These are phyloP conservation scores for Mythimna impura DNA, from an alignment of 2,888 invertebrate species.

Conservation along the genomic window DNA sequence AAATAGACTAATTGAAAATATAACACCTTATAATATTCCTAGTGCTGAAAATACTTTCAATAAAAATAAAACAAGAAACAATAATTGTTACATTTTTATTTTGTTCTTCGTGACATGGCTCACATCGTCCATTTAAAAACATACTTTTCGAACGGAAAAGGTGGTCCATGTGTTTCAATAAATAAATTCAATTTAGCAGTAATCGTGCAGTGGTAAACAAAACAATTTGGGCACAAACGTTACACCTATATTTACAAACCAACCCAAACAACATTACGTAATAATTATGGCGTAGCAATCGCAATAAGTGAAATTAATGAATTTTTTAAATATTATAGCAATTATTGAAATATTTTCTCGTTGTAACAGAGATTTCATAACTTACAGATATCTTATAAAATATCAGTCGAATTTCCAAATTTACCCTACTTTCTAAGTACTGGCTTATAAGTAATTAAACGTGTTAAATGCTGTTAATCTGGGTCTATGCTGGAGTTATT, in stretches of 20 bases:
- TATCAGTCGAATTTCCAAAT: slow-evolving; percentile 87
- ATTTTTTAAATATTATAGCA: slow-evolving; percentile 56
- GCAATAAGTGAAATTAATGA: slow-evolving; percentile 48
- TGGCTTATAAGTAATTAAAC: slow-evolving; percentile 79
- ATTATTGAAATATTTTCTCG: slow-evolving; percentile 58
- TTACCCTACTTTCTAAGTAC: slow-evolving; percentile 78
- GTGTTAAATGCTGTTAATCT: slow-evolving; percentile 71
- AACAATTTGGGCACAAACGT: slow-evolving; percentile 72
- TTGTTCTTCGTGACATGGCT: slow-evolving; percentile 81
- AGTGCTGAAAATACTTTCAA: not conserved
- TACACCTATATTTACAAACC: slow-evolving; percentile 84
- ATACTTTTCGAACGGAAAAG: slow-evolving; percentile 88
- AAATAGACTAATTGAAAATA: too few relatives aligned
- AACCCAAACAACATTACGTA: slow-evolving; percentile 74
- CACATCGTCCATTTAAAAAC: slow-evolving; percentile 88
- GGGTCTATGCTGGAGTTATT: slow-evolving; percentile 79
- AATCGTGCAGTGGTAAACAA: slow-evolving; percentile 76
- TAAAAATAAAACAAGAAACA: slow-evolving; percentile 58
- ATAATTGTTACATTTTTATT: slow-evolving; percentile 70
- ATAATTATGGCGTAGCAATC: slow-evolving; percentile 72
- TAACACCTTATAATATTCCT: too few relatives aligned
- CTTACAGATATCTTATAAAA: slow-evolving; percentile 83
- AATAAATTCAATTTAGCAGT: slow-evolving; percentile 78
- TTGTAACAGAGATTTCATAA: slow-evolving; percentile 60
- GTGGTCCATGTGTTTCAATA: slow-evolving; percentile 85